phyloP scores from a whole-genome alignment of 2,888 invertebrate species.

The Stegana nigrithorax region DNA sequence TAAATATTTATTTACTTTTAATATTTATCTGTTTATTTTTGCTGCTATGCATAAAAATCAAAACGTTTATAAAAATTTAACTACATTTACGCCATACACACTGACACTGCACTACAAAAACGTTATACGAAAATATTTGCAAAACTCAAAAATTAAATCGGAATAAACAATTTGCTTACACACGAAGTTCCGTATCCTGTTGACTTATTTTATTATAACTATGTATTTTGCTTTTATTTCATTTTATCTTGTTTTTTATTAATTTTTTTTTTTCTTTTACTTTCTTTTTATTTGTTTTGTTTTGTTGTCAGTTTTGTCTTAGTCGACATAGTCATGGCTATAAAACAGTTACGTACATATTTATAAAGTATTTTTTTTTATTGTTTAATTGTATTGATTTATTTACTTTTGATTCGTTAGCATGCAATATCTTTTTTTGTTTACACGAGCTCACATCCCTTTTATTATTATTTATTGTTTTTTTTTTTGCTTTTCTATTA shows the following conservation, averaged over 20 bases:
- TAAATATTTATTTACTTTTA: constrained; percentile 34
- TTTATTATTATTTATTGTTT: constrained; percentile 1
- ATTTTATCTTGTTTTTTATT: neutral
- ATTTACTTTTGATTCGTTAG: neutral
- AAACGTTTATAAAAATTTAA: neutral
- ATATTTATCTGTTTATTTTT: neutral
- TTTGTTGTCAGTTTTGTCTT: neutral
- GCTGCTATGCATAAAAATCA: neutral
- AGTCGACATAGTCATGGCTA: too few relatives aligned
- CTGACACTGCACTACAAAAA: too few relatives aligned
- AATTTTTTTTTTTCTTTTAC: neutral
- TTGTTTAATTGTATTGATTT: constrained; percentile 6
- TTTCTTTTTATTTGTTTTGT: neutral
- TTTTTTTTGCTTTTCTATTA: constrained; percentile 6
- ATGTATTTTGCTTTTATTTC: too few relatives aligned
- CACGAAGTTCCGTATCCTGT: too few relatives aligned
- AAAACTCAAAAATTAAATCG: too few relatives aligned
- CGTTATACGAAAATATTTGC: too few relatives aligned
- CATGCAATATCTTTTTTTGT: neutral
- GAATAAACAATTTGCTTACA: too few relatives aligned
- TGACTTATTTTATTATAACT: too few relatives aligned
- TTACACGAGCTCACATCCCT: neutral
- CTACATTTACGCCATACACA: neutral
- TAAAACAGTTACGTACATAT: neutral
- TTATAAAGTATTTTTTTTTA: neutral